Conservation (phyloP, 2,797 vertebrate genomes). For the Menidia menidia region DNA sequence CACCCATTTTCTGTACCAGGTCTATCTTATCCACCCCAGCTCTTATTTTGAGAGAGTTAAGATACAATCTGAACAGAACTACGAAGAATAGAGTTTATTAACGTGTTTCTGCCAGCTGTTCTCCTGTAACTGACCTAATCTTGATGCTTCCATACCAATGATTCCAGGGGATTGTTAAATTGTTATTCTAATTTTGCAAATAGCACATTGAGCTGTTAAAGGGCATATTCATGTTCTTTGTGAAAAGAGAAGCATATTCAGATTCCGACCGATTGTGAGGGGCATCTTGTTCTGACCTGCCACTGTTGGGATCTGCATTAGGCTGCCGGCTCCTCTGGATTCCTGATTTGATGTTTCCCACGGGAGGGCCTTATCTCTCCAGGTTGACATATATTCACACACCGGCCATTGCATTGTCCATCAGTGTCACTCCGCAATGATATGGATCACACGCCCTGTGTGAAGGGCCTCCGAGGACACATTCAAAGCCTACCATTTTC, state of each 20-base stretch:
- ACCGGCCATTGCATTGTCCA: slow-evolving; percentile 54
- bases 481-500: slow-evolving; percentile 59
- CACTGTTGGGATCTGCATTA: slow-evolving; percentile 47
- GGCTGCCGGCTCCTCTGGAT: slow-evolving; percentile 52
- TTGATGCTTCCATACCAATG: neutral
- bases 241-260: no score
- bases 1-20: no score
- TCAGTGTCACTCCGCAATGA: slow-evolving; percentile 44
- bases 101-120: neutral
- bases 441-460: slow-evolving; percentile 49
- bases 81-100: neutral
- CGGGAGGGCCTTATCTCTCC: slow-evolving; percentile 52
- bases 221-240: no score
- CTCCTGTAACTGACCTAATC: slow-evolving; percentile 1
- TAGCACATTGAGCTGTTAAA: no score
- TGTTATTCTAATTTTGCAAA: neutral
- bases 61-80: neutral
- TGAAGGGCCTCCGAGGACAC: slow-evolving; percentile 43
- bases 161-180: slow-evolving; percentile 3
- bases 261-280: slow-evolving; percentile 26
- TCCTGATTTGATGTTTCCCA: slow-evolving; percentile 61
- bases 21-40: no score
- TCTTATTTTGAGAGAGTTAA: no score
- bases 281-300: slow-evolving; percentile 43
- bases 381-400: slow-evolving; percentile 55